These are phyloP conservation scores for Pedionomus torquatus DNA, from an alignment of 2,113 vertebrate species.

Conservation along the genomic window DNA sequence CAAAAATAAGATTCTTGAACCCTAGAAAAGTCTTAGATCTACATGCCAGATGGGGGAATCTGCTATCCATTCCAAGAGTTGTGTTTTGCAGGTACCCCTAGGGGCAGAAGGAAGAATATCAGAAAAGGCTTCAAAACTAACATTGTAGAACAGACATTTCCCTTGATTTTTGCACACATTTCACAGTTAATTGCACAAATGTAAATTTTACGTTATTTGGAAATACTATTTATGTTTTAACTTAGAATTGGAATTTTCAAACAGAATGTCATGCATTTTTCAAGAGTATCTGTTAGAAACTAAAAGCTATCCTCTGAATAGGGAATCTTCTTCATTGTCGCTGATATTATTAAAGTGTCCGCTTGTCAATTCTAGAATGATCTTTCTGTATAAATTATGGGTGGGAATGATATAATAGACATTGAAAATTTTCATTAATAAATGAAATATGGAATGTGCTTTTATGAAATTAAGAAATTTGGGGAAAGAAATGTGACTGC, in stretches of 20 bases:
- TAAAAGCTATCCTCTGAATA: not conserved
- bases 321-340: not conserved
- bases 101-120: not conserved
- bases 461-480: not conserved
- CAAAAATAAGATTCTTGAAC: slow-evolving; percentile 31
- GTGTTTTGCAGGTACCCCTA: not conserved
- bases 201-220: not conserved
- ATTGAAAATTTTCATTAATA: not conserved
- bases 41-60: not conserved
- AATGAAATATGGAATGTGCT: not conserved
- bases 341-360: not conserved
- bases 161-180: not conserved
- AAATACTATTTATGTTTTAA: not conserved
- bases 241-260: not conserved
- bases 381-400: not conserved
- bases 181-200: not conserved
- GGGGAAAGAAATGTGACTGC: not conserved
- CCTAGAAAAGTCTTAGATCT: slow-evolving; percentile 1
- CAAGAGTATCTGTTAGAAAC: not conserved
- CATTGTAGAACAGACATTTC: not conserved
- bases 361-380: not conserved
- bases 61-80: not conserved
- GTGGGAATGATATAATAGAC: not conserved
- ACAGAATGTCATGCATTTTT: not conserved
- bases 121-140: not conserved